phyloP scores from a whole-genome alignment of 37 sponge, comb jelly and placozoan genomes.

The Cladorhizidae sp. region DNA sequence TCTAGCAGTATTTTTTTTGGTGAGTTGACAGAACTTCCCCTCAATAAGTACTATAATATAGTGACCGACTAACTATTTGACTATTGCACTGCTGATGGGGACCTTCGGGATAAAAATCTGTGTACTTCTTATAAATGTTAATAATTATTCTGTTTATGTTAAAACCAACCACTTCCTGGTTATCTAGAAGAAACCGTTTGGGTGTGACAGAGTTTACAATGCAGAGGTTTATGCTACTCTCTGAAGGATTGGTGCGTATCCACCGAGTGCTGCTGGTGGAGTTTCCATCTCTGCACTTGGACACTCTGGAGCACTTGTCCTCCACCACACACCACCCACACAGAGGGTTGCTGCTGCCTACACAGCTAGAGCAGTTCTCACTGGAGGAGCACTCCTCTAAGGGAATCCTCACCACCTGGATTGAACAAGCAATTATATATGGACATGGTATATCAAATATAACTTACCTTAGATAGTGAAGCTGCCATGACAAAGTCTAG shows the following conservation, averaged over 20 bases:
- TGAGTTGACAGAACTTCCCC: too few relatives aligned
- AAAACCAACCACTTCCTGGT: constrained; percentile 20
- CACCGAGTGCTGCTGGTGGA: constrained; percentile 40
- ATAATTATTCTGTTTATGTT: too few relatives aligned
- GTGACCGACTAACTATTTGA: too few relatives aligned
- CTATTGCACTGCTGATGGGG: too few relatives aligned
- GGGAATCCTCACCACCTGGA: constrained; percentile 48
- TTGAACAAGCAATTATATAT: too few relatives aligned
- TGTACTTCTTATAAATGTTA: too few relatives aligned
- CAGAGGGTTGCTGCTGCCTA: constrained; percentile 54
- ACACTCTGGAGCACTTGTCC: constrained; percentile 80
- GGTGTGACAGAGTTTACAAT: constrained; percentile 20
- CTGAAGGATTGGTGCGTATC: constrained; percentile 30
- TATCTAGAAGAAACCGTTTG: constrained; percentile 17
- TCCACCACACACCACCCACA: constrained; percentile 94
- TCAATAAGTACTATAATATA: too few relatives aligned
- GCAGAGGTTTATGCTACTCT: background rate
- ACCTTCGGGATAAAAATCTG: too few relatives aligned
- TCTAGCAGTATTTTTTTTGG: too few relatives aligned
- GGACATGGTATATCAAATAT: background rate
- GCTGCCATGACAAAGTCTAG: constrained; percentile 50
- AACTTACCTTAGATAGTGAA: constrained; percentile 29
- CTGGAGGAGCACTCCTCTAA: constrained; percentile 53
- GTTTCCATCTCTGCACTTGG: constrained; percentile 57
- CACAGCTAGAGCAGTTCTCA: constrained; percentile 47